Percentiles rank a stretch among this genome's conserved stretches.
Evolutionary conservation across 2,113 vertebrate genomes (phyloP).

Genomic region (Dicentrarchus labrax): DNA sequence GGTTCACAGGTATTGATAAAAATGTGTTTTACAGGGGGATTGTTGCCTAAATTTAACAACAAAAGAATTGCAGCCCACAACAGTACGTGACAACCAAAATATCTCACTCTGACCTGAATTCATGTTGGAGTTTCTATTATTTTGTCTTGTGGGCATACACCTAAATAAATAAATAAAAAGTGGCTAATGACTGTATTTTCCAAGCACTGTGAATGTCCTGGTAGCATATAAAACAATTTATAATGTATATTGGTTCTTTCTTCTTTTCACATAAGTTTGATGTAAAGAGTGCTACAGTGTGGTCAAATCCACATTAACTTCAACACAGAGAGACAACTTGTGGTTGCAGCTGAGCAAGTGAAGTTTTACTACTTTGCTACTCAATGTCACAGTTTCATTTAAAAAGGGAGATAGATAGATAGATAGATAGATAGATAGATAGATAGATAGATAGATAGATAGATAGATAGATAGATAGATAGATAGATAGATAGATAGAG

Average conservation of each 20-base stretch:
- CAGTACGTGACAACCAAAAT: conserved; percentile 33
- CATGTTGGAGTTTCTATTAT: background rate
- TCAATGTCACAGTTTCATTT: background rate
- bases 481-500: background rate
- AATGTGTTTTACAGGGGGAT: conserved; percentile 19
- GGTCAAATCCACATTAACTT: background rate
- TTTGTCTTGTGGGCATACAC: background rate
- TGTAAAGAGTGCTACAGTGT: background rate
- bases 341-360: background rate
- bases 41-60: conserved; percentile 31
- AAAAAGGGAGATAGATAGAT: too few species aligned
- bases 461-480: too few species aligned
- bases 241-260: too few species aligned
- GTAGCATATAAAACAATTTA: too few species aligned
- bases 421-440: too few species aligned
- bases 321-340: background rate
- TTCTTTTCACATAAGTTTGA: background rate
- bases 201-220: background rate
- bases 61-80: conserved; percentile 39
- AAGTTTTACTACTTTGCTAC: background rate
- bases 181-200: background rate
- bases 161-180: background rate
- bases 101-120: conserved; percentile 38
- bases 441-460: too few species aligned
- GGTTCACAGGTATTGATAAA: conserved; percentile 22